These are phyloP conservation scores for Orthosia cruda DNA, from an alignment of 2,888 invertebrate genomes.

Conservation along the genomic window DNA sequence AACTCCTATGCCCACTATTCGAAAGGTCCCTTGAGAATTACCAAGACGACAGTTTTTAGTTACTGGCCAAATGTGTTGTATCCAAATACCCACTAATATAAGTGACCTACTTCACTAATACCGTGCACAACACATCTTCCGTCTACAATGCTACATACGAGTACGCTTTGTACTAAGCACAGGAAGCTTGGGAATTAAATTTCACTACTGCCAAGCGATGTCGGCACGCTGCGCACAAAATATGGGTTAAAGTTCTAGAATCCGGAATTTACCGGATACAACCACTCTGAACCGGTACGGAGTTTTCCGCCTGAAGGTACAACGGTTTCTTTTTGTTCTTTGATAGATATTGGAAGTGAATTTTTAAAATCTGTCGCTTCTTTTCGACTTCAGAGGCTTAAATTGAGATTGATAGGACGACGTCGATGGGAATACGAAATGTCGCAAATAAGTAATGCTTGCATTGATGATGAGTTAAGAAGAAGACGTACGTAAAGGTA, in stretches of 20 bases:
- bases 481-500: not conserved
- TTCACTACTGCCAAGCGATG: constrained; percentile 74
- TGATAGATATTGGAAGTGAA: constrained; percentile 45
- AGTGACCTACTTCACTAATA: constrained; percentile 44
- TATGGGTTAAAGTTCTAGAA: constrained; percentile 73
- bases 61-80: constrained; percentile 2
- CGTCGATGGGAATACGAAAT: constrained; percentile 3
- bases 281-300: constrained; percentile 65
- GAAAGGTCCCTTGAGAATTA: constrained; percentile 12
- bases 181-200: constrained; percentile 83
- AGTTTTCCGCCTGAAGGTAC: constrained; percentile 48
- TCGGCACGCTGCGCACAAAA: constrained; percentile 78
- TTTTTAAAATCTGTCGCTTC: constrained; percentile 28
- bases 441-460: not conserved
- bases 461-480: not conserved
- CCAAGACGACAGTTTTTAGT: constrained; percentile 2
- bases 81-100: constrained; percentile 28
- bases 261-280: constrained; percentile 75
- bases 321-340: constrained; percentile 40
- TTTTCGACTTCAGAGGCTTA: not conserved
- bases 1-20: not conserved
- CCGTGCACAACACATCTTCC: constrained; percentile 30
- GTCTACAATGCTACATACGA: constrained; percentile 46
- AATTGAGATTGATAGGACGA: constrained; percentile 10
- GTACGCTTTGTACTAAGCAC: constrained; percentile 63